Base-by-base conservation (phyloP, 2,888 invertebrate species). In the Xylota segnis region DNA sequence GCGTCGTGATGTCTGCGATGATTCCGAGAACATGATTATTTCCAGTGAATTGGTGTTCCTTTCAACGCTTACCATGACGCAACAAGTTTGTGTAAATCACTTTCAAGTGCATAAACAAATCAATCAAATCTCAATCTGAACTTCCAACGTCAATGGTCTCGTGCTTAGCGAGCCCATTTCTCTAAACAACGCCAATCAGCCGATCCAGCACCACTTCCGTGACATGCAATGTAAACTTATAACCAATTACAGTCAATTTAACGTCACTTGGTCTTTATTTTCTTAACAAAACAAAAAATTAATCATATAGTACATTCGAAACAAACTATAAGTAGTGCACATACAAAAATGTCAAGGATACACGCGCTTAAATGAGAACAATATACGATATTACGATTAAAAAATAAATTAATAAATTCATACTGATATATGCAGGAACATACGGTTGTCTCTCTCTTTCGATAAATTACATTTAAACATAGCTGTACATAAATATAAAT, bases 351-450 rank as follows among this genome's bases (percentile, higher is more conserved):
- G 40, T 77, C 78, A 78, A 71, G 58, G 71, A 81, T 79, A 66
- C 71, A 66, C 65, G 43, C 70, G 70, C 75, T 71, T 84, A 76
- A 58, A 66, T 65, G 52, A 68, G 27, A 68, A 45, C 40, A 37
- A 56, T 63, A 23, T n/a, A n/a, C n/a, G n/a, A 23, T 9, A 37
- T 40, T 63, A 43, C 43, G n/a, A 45, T 14, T 27, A n/a, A 37
- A 37, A 50, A 84, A 81, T 81, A 86, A 81, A 72, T 81, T 81
- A 81, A 78, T 84, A 76, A 79, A 83, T 66, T 77, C 45, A 76
- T 86, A 86, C 81, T 79, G 81, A 71, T 81, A 52, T 59, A 23
- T 43, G 63, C 68, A 84, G 84, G 84, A 84, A 84, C 84, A 75
- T 74, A 59, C 54, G 65, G 40, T 61, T 32, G 56, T 68, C 50